A percentile compares a stretch with the other conserved stretches of the same genome.
Conservation (phyloP, 2,888 invertebrate genomes). For the Beris chalybata region DNA sequence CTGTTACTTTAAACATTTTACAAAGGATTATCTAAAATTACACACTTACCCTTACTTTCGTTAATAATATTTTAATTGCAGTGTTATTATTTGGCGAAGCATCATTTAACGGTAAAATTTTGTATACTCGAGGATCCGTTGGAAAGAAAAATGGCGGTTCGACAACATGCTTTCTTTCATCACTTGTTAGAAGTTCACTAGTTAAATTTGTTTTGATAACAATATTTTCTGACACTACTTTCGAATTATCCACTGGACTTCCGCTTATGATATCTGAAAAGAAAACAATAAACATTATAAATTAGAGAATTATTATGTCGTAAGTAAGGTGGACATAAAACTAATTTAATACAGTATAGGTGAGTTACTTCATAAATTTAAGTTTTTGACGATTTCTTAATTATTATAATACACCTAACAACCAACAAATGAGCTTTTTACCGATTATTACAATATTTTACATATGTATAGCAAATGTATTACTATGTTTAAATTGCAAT, state of each 20-base stretch:
- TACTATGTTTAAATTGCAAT: too few species aligned
- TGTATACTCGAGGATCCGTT: conserved; percentile 31
- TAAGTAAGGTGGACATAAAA: too few species aligned
- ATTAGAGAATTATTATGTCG: too few species aligned
- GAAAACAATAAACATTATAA: background rate
- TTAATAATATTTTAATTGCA: conserved; percentile 38
- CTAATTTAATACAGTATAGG: too few species aligned
- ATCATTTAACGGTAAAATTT: conserved; percentile 34
- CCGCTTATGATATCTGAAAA: conserved; percentile 14
- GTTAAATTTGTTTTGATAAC: background rate
- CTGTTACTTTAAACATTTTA: too few species aligned
- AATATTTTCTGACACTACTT: background rate
- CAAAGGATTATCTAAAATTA: background rate
- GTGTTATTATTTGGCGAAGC: conserved; percentile 37
- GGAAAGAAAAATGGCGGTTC: conserved; percentile 37
- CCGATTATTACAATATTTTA: too few species aligned
- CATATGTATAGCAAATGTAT: too few species aligned
- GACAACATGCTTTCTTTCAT: background rate
- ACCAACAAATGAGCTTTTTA: too few species aligned
- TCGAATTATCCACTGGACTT: conserved; percentile 3
- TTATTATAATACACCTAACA: too few species aligned
- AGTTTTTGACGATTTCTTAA: too few species aligned
- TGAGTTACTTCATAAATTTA: too few species aligned
- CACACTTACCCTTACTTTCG: conserved; percentile 16
- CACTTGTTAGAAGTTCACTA: background rate